A percentile compares a stretch with the other conserved stretches of the same genome.
Conservation (phyloP, 1,140 invertebrate species). For the Aethina tumida region DNA sequence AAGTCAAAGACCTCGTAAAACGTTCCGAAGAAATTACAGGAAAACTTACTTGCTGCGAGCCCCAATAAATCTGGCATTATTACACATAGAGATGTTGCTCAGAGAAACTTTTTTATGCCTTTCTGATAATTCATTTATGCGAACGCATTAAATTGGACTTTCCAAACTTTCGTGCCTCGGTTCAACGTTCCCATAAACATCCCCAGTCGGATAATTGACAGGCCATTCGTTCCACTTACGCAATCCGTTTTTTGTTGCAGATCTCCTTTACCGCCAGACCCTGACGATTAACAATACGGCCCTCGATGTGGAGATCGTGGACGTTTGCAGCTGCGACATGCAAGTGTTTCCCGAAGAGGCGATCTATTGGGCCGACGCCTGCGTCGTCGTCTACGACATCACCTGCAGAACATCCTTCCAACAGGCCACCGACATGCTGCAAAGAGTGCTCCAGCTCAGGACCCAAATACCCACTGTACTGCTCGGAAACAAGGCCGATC, state of each 20-base stretch:
- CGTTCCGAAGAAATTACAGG: too few species aligned
- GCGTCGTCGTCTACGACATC: constrained; percentile 69
- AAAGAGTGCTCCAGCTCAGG: constrained; percentile 45
- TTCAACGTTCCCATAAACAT: constrained; percentile 9
- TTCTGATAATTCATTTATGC: too few species aligned
- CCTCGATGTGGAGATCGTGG: constrained; percentile 66
- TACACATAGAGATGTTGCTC: too few species aligned
- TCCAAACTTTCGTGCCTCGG: too few species aligned
- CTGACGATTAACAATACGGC: constrained; percentile 57
- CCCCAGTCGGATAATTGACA: too few species aligned
- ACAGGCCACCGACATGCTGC: constrained; percentile 53
- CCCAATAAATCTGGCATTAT: too few species aligned
- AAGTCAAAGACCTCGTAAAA: too few species aligned
- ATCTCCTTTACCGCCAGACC: constrained; percentile 65
- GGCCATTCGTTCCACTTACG: too few species aligned
- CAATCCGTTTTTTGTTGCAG: constrained; percentile 43
- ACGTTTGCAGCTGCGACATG: constrained; percentile 51
- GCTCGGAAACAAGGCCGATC: constrained; percentile 65
- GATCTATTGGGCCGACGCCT: constrained; percentile 67
- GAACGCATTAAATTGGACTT: too few species aligned
- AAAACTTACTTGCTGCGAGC: too few species aligned
- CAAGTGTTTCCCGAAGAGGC: constrained; percentile 41
- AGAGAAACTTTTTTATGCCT: too few species aligned
- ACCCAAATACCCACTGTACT: constrained; percentile 50
- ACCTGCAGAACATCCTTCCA: constrained; percentile 60